Evolutionary conservation across 2,888 invertebrate genomes (phyloP), one percentile per base, ranked within the genome.

Genomic region (Laspeyria flexula): DNA sequence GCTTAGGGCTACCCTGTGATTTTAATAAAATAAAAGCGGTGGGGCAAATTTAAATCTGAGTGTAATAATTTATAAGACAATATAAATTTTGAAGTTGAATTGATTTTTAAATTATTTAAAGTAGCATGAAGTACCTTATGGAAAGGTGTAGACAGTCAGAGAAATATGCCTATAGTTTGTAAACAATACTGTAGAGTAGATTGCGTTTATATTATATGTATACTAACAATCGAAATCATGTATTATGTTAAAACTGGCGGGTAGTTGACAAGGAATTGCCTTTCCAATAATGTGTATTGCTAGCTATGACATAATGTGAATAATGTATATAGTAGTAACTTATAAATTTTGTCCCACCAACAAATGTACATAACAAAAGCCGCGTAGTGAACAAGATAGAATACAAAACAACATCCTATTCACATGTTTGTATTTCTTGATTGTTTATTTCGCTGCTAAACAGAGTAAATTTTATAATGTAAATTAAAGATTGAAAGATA

Each of bases 321-420:
- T 73, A 71, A 25, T 25, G 25, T 25, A 25, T 13, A 31, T 31
- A 31, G 5, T 71, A 34, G 70, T 81, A 83, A 79, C 73, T 79
- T 86, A 85, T 83, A 73, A 79, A 31, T 81, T 83, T 83, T 82
- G 86, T 87, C 86, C 87, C 88, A 87, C 88, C 87, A 76, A 81
- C 78, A 77, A 77, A 77, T 68, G 65, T 68, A 66, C 54, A 61
- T 73, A 73, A 67, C 76, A 66, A 65, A 23, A 54, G 48, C 55
- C 57, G 66, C 65, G 66, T 66, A 68, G 69, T 75, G 66, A 73
- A 69, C 71, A 71, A 68, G 65, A 15, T 31, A 43, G 21, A 70
- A 41, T 27, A 18, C 27, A 30, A 40, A 30, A 42, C 13, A n/a
- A 0, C 29, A 25, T 25, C 2, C 21, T n/a, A n/a, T n/a, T n/a